These are phyloP conservation scores for Echinometra lucunter DNA, from an alignment of 53 echinoderm and acorn worm species.

Conservation along the genomic window DNA sequence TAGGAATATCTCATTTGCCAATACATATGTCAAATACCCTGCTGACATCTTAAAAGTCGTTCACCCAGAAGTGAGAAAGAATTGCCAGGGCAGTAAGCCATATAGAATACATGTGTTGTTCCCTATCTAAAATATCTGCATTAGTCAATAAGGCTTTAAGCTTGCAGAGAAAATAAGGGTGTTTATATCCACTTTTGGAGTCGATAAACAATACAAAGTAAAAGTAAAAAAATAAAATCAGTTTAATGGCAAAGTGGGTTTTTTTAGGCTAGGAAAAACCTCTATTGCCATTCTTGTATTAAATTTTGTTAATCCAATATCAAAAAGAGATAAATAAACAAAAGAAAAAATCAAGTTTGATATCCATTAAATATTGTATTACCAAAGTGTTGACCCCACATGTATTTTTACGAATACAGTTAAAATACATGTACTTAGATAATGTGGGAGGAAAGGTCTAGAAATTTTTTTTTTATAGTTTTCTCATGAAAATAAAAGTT, in stretches of 20 bases:
- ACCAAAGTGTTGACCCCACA: too few species aligned
- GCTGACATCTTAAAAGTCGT: neutral
- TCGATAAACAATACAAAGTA: neutral
- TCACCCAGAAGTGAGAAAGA: neutral
- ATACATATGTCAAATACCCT: neutral
- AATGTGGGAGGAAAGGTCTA: too few species aligned
- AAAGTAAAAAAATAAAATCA: neutral
- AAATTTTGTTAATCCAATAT: neutral
- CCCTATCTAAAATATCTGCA: neutral
- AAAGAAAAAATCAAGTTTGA: too few species aligned
- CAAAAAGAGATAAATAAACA: neutral
- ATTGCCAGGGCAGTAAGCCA: neutral
- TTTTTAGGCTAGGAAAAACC: neutral
- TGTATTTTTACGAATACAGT: too few species aligned
- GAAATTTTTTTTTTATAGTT: too few species aligned
- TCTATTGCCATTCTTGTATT: neutral
- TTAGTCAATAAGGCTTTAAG: neutral
- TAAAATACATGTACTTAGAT: too few species aligned
- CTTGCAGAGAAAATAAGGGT: neutral
- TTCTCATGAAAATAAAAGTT: too few species aligned
- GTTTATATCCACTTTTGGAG: neutral
- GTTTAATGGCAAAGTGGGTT: neutral
- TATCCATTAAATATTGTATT: too few species aligned
- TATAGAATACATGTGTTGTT: neutral
- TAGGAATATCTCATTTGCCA: neutral